Evolutionary conservation across 2,113 vertebrate genomes (phyloP), one percentile per base, ranked within the genome.

Genomic region (Poicephalus gulielmi): DNA sequence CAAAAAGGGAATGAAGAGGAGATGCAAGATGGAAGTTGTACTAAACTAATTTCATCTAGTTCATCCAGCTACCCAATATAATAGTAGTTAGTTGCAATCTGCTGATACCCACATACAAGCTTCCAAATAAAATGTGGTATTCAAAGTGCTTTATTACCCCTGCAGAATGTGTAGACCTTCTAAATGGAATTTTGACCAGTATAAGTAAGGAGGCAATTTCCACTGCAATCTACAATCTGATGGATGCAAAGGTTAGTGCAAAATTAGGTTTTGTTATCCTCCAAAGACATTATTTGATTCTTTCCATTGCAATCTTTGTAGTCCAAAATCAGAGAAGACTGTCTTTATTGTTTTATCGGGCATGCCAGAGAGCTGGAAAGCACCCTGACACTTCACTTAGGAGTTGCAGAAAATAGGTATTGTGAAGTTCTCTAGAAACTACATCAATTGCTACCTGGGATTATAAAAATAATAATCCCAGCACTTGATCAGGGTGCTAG

Each of bases 191-290:
- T 94, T 68, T 97, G n/a, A 24, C 63, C 18, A 18, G 6, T 41
- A 83, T 93, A 91, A 90, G 81, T n/a, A 96, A 96, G 49, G 96
- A 96, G 57, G 70, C 11, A 35, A 94, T 97, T 86, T 92, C 96
- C 20, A 70, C 88, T 52, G 94, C 96, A 75, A 68, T 96, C 60
- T 97, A 97, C 87, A 89, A 27, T 37, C 27, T 97, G 85, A 82
- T 93, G 88, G 91, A 96, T 87, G 83, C 91, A 71, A 97, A 97
- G 95, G 97, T 97, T 62, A 91, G 96, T 94, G 39, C 17, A 64
- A 78, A 75, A 44, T 23, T 78, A 35, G 31, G 12, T 57, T 44
- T 81, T 68, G 11, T 50, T 55, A 44, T 80, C 17, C 37, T 85
- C 43, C 16, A 63, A 55, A 7, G 20, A 20, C 10, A 7, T 25